Base-by-base conservation (phyloP, 2,797 vertebrate species). In the Gymnothorax javanicus region DNA sequence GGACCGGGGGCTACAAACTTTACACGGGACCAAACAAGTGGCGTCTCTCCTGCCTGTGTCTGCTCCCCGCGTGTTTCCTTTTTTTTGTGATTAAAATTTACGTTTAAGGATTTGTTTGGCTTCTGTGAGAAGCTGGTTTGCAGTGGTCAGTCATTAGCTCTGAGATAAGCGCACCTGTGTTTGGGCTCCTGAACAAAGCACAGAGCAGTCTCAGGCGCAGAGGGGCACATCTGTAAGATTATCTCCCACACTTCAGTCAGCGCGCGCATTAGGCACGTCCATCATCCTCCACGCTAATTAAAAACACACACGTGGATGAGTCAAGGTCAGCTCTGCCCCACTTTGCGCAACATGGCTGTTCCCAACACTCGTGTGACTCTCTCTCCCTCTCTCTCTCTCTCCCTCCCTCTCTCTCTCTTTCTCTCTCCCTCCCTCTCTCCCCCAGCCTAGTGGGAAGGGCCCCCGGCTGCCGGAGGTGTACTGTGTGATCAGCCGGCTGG, bases 401-500 rank as follows among this genome's bases (percentile, higher is more conserved):
- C 58, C 15, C 58, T 59, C 62, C 9, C 62, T 17, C 62, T 20
- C 12, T 67, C 13, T 67, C 62, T 20, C 12, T 67, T 1, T 67
- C 62, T 79, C 13, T 67, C 60, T 87, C 11, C 25, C 56, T 86
- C 27, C n/a, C 23, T 82, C 81, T 71, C 33, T 69, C n/a, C 50
- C 79, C 69, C 91, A 96, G 96, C 96, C 95, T 85, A 98, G 97
- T 87, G 98, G 98, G 89, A 99, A 99, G 93, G 97, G 98, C 27
- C 95, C 98, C 43, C 96, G 98, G 89, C 95, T 99, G 87, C 98
- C 98, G 87, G 98, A 99, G 93, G 98, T 99, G 33, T 99, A 99
- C 94, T 99, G 98, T 92, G 98, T 99, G 89, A 97, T 99, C 94
- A 99, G 98, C 93, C 97, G 97, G 4, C 96, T 99, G 90, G 98